phyloP scores from a whole-genome alignment of 2,888 invertebrate genomes.

The Antheraea yamamai region DNA sequence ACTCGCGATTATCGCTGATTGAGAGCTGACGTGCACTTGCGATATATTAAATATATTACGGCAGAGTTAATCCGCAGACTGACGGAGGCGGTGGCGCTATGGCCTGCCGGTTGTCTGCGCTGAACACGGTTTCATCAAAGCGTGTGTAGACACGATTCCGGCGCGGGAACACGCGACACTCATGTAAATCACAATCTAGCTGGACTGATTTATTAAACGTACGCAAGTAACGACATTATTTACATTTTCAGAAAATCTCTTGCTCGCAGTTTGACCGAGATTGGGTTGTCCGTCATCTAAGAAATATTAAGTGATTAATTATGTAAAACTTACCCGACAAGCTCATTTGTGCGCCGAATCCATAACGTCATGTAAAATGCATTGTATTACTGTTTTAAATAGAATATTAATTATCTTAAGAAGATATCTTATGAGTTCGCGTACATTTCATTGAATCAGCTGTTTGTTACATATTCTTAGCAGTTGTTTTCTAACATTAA shows the following conservation, averaged over 20 bases:
- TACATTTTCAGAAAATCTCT: slow-evolving; percentile 2
- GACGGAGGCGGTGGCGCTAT: neutral
- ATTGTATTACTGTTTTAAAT: too few relatives aligned
- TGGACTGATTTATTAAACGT: neutral
- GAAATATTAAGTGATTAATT: neutral
- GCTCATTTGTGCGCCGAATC: too few relatives aligned
- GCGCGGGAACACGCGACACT: neutral
- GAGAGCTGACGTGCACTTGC: neutral
- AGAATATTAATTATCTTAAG: too few relatives aligned
- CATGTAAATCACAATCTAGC: slow-evolving; percentile 1
- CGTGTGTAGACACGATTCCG: neutral
- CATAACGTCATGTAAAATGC: too few relatives aligned
- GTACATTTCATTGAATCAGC: too few relatives aligned
- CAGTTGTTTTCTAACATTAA: too few relatives aligned
- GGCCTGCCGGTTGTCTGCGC: neutral
- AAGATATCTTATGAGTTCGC: too few relatives aligned
- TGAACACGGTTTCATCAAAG: neutral
- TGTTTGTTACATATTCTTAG: too few relatives aligned
- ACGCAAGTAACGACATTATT: slow-evolving; percentile 3
- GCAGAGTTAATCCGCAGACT: neutral
- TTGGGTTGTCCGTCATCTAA: neutral
- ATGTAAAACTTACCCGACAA: neutral
- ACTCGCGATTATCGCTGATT: neutral
- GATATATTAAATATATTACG: neutral
- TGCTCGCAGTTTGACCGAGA: neutral